Base-by-base conservation (phyloP, 2,888 invertebrate genomes). In the Thecophora atra region DNA sequence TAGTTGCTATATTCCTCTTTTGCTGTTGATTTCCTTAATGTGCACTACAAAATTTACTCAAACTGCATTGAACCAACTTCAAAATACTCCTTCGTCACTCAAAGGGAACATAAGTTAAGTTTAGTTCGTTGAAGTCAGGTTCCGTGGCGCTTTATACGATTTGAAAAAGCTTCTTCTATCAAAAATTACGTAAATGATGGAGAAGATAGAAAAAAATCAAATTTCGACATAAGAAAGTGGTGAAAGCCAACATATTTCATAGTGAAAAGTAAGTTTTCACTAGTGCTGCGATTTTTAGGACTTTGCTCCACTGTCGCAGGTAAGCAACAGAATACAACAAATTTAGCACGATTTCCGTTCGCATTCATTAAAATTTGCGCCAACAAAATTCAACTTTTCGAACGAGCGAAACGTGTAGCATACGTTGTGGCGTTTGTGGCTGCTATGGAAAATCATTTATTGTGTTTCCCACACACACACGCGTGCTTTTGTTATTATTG, bases 21-120 rank as follows among this genome's bases (percentile, higher is more conserved):
- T 52, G 54, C 54, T 47, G 44, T 63, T 63, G 42, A 15, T 64
- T 44, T 44, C 47, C 21, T 63, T 63, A 28, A n/a, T 44, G 63
- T n/a, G 21, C 2, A n/a, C n/a, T n/a, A n/a, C n/a, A n/a, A n/a
- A n/a, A n/a, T n/a, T n/a, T n/a, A n/a, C n/a, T n/a, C n/a, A n/a
- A n/a, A n/a, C n/a, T n/a, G n/a, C n/a, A n/a, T n/a, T n/a, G n/a
- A n/a, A n/a, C n/a, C n/a, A n/a, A n/a, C n/a, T n/a, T n/a, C n/a
- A n/a, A n/a, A n/a, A n/a, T n/a, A n/a, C n/a, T n/a, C n/a, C n/a
- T n/a, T n/a, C n/a, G n/a, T n/a, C n/a, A n/a, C n/a, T n/a, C n/a
- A n/a, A n/a, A n/a, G n/a, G n/a, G n/a, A n/a, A n/a, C n/a, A n/a
- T n/a, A n/a, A n/a, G n/a, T n/a, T n/a, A n/a, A n/a, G n/a, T n/a